phyloP scores from a whole-genome alignment of 2,113 vertebrate species.

The Andinoacara biseriatus region DNA sequence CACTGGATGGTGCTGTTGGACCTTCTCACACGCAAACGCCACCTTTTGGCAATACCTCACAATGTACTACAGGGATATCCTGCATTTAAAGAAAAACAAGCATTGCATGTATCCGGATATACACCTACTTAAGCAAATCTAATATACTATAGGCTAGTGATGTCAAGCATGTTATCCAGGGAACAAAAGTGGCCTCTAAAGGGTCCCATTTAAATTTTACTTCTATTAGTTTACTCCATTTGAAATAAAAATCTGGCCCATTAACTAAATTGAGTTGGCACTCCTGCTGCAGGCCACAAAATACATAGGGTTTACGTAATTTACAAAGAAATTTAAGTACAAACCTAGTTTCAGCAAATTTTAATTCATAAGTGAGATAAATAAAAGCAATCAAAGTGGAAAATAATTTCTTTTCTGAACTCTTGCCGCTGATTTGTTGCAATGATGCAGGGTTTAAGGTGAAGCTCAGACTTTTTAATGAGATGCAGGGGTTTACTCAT shows the following conservation, averaged over 20 bases:
- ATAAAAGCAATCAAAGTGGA: no score
- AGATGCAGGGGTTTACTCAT: background rate
- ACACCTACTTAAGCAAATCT: background rate
- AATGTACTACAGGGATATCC: background rate
- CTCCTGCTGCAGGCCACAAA: background rate
- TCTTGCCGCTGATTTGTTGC: background rate
- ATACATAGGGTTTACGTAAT: background rate
- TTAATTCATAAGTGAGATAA: background rate
- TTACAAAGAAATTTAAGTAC: background rate
- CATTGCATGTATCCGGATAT: no score
- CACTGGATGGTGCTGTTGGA: constrained; percentile 34
- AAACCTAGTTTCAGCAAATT: background rate
- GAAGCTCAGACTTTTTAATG: background rate
- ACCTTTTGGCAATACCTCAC: background rate
- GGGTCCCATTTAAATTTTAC: background rate
- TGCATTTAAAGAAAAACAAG: background rate
- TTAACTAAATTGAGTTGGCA: background rate
- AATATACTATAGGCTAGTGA: background rate
- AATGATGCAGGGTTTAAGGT: background rate
- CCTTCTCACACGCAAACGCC: background rate
- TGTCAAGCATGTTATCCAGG: background rate
- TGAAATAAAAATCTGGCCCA: background rate
- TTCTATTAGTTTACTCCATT: background rate
- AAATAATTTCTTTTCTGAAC: background rate
- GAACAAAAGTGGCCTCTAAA: background rate